phyloP scores from a whole-genome alignment of 2,888 invertebrate genomes.

The Harpalus rubripes region DNA sequence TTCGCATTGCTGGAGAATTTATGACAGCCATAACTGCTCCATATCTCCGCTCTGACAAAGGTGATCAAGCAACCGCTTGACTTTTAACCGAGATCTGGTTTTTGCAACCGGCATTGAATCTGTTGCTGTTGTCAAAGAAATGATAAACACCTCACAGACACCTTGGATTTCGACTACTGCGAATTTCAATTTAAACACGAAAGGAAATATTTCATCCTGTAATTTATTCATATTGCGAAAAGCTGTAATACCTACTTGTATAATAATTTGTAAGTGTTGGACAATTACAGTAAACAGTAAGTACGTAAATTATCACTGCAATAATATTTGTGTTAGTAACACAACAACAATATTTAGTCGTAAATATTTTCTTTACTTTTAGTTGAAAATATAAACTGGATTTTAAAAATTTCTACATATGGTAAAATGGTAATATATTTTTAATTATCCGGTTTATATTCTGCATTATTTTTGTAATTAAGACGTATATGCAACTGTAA shows the following conservation, averaged over 20 bases:
- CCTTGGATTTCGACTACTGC: constrained; percentile 24
- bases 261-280: constrained; percentile 1
- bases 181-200: constrained; percentile 10
- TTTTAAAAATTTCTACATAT: background rate
- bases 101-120: constrained; percentile 45
- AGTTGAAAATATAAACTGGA: background rate
- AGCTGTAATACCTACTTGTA: background rate
- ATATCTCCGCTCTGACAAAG: constrained; percentile 41
- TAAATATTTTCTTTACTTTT: too few species aligned
- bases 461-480: background rate
- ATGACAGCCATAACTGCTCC: constrained; percentile 36
- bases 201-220: constrained; percentile 22
- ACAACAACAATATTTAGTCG: too few species aligned
- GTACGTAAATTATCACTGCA: background rate
- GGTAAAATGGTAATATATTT: background rate
- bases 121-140: constrained; percentile 33
- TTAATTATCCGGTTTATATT: background rate
- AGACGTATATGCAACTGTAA: background rate
- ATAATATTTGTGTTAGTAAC: background rate
- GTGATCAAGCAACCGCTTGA: constrained; percentile 46
- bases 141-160: constrained; percentile 27
- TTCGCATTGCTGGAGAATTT: constrained; percentile 35
- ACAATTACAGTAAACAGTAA: background rate
- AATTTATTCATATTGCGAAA: constrained; percentile 33
- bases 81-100: constrained; percentile 52